Conservation (phyloP, 2,113 vertebrate species). For the Acrocephalus kingi region DNA sequence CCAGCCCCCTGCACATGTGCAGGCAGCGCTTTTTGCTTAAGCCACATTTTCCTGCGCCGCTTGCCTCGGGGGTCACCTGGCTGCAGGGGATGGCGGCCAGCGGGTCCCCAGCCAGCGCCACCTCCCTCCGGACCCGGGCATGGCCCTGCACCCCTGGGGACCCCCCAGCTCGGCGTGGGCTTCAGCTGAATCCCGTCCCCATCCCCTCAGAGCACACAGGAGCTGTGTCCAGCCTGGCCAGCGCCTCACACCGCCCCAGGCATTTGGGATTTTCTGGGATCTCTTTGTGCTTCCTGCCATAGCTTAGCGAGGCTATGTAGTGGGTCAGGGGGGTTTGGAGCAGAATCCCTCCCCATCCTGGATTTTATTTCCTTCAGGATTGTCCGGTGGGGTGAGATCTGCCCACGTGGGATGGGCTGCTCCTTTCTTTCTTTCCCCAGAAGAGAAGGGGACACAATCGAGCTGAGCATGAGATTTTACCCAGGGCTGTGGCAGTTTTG, state of each 20-base stretch:
- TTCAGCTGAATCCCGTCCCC: neutral
- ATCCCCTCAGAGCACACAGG: neutral
- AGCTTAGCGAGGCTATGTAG: neutral
- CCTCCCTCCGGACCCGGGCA: neutral
- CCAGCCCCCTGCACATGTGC: conserved; percentile 19
- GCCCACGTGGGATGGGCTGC: rapidly evolving
- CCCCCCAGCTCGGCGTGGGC: neutral
- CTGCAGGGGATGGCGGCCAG: neutral
- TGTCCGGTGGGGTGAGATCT: rapidly evolving
- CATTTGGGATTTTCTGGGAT: neutral
- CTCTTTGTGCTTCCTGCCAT: rapidly evolving
- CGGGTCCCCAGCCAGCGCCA: rapidly evolving
- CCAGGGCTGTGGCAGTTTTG: neutral
- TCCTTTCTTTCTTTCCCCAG: neutral
- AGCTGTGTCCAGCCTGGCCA: rapidly evolving
- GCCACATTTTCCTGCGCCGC: neutral
- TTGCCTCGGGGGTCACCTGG: neutral
- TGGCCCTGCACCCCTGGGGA: neutral
- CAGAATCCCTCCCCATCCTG: neutral
- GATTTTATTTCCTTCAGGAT: neutral
- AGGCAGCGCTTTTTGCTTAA: neutral
- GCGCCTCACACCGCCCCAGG: too few species aligned
- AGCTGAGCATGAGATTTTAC: neutral
- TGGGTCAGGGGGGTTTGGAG: neutral
- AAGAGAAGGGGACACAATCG: neutral